Percentiles rank a stretch among this genome's conserved stretches.
Conservation (phyloP, 2,888 invertebrate species). For the Agrochola lychnidis region DNA sequence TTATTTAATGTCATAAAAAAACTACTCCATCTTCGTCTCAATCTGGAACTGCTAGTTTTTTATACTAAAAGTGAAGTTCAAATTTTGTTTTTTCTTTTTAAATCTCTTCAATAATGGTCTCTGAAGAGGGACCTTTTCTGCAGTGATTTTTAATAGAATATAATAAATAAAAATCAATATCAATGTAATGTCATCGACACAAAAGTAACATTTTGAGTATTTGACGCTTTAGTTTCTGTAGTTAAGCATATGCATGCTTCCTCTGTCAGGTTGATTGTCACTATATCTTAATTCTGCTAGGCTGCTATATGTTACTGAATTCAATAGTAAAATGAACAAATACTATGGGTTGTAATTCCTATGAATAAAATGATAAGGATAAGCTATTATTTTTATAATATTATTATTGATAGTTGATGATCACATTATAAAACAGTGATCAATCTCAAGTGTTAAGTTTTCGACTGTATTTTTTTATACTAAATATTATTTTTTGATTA, state of each 20-base stretch:
- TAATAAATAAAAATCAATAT: background rate
- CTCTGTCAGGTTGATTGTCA: background rate
- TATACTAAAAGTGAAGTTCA: background rate
- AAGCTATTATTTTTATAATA: background rate
- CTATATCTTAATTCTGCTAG: background rate
- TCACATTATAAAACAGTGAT: background rate
- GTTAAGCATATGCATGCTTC: no score
- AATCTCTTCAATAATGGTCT: no score
- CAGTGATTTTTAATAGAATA: background rate
- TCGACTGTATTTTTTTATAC: background rate
- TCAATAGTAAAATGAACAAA: background rate
- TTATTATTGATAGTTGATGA: background rate
- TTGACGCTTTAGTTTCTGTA: no score
- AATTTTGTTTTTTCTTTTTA: no score
- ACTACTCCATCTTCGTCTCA: background rate
- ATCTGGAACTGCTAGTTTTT: background rate
- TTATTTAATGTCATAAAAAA: background rate
- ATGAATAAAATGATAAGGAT: background rate
- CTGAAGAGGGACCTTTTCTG: background rate
- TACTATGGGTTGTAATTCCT: background rate
- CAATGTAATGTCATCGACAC: background rate
- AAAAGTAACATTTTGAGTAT: background rate
- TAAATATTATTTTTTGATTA: background rate
- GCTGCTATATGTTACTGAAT: conserved; percentile 4
- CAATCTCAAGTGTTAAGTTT: conserved; percentile 25